Evolutionary conservation across 1,140 invertebrate genomes (phyloP).

Genomic region (Papilio polytes): DNA sequence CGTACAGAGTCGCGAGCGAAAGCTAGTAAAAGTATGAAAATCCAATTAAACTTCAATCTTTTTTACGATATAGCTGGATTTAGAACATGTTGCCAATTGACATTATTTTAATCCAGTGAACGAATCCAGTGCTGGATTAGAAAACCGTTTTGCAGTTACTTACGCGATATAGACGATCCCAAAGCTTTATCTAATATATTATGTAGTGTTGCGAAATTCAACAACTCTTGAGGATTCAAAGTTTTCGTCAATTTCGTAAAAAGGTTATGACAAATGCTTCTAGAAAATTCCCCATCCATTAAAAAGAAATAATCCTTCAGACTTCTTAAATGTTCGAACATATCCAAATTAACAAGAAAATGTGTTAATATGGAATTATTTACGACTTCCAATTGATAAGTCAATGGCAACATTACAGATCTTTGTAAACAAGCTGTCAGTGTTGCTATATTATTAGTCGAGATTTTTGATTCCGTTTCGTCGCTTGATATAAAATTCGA

Average conservation of each 20-base stretch:
- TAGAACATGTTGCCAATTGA: no score
- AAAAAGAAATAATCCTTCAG: slow-evolving; percentile 90
- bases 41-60: no score
- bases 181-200: slow-evolving; percentile 87
- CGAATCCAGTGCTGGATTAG: slow-evolving; percentile 6
- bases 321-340: slow-evolving; percentile 88
- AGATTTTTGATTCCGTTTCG: slow-evolving; percentile 59
- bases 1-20: no score
- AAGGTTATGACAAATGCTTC: slow-evolving; percentile 87
- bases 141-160: slow-evolving; percentile 43
- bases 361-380: slow-evolving; percentile 89
- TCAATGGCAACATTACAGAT: slow-evolving; percentile 87
- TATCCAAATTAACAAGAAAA: slow-evolving; percentile 86
- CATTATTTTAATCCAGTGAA: no score
- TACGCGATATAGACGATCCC: slow-evolving; percentile 80
- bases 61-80: no score
- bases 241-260: slow-evolving; percentile 87
- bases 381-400: slow-evolving; percentile 87
- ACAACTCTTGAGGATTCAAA: slow-evolving; percentile 86
- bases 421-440: slow-evolving; percentile 86
- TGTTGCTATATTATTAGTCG: slow-evolving; percentile 81
- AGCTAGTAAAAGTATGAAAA: no score
- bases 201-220: slow-evolving; percentile 88
- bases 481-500: slow-evolving; percentile 58
- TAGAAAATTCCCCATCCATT: slow-evolving; percentile 90